A percentile compares a stretch with the other conserved stretches of the same genome.
Conservation (phyloP, 2,888 invertebrate species). For the Rhagium mordax region DNA sequence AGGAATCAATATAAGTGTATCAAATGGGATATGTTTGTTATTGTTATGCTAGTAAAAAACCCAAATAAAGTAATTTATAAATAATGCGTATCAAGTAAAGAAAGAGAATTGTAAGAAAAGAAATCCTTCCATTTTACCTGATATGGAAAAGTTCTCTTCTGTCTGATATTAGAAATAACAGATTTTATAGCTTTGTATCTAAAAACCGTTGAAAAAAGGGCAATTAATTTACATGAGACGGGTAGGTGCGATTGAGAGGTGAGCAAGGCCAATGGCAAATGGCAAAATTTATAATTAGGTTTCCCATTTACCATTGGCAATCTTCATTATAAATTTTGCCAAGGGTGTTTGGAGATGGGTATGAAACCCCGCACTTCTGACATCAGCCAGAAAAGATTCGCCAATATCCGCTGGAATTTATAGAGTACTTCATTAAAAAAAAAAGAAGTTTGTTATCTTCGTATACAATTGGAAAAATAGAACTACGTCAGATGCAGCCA, state of each 20-base stretch:
- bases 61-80: too few species aligned
- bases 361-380: not conserved
- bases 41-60: too few species aligned
- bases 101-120: too few species aligned
- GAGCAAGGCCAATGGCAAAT: too few species aligned
- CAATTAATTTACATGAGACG: not conserved
- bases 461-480: not conserved
- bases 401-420: not conserved
- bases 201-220: not conserved
- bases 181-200: not conserved
- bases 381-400: not conserved
- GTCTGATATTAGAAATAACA: not conserved
- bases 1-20: too few species aligned
- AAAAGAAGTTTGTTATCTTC: not conserved
- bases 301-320: too few species aligned
- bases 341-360: not conserved
- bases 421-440: not conserved
- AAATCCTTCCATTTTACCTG: not conserved
- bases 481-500: too few species aligned
- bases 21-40: too few species aligned
- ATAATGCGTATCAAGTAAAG: too few species aligned
- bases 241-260: not conserved
- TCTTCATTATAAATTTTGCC: not conserved
- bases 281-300: too few species aligned
- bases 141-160: not conserved